Conservation (phyloP, 2,113 vertebrate species). For the Takifugu flavidus region DNA sequence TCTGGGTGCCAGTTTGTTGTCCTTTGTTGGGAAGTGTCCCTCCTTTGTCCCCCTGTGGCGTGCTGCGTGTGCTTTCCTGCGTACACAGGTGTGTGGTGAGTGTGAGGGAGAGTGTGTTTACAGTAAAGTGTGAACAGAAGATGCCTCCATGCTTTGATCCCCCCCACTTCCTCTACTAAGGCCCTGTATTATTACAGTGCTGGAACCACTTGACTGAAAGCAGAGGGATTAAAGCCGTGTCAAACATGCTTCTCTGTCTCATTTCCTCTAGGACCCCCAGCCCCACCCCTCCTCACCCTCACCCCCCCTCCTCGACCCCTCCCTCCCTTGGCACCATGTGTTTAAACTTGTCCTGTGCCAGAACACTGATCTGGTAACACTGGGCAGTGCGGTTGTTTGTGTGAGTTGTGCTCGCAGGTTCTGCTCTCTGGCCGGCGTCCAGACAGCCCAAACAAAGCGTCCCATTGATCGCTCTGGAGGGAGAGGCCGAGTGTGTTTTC, state of each 20-base stretch:
- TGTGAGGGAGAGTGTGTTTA: conserved; percentile 46
- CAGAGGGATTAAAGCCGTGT: conserved; percentile 70
- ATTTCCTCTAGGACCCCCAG: conserved; percentile 46
- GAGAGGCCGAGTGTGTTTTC: conserved; percentile 56
- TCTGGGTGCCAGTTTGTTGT: not conserved
- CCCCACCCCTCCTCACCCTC: not conserved
- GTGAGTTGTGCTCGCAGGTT: conserved; percentile 58
- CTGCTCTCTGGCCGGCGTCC: conserved; percentile 64
- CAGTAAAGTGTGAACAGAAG: conserved; percentile 61
- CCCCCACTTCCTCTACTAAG: conserved; percentile 50
- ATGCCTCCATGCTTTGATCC: conserved; percentile 47
- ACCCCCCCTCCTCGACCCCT: not conserved
- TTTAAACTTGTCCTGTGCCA: conserved; percentile 56
- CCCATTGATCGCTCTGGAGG: conserved; percentile 63
- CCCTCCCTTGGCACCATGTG: conserved; percentile 43
- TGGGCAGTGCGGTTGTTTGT: conserved; percentile 59
- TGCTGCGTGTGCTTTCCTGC: conserved; percentile 23
- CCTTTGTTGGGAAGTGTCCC: not conserved
- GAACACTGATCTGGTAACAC: conserved; percentile 60
- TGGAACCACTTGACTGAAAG: conserved; percentile 62
- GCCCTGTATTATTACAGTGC: conserved; percentile 50
- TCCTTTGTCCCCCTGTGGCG: conserved; percentile 1
- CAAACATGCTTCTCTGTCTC: conserved; percentile 69
- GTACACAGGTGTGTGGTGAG: conserved; percentile 39
- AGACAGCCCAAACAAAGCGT: conserved; percentile 62